Conservation (phyloP, 64 coral and sea anemone species). For the Porites lutea region DNA sequence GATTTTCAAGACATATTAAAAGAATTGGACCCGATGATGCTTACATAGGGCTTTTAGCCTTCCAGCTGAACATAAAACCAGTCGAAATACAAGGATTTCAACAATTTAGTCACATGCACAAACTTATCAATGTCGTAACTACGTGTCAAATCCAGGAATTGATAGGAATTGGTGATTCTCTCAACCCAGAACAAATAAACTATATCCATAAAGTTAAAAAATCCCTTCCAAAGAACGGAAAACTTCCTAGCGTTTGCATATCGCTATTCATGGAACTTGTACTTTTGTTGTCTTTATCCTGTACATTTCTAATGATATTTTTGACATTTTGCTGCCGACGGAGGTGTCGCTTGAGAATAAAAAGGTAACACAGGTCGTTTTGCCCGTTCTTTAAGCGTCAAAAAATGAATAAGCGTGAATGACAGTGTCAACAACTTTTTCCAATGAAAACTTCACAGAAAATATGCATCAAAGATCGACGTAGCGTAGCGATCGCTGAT, state of each 20-base stretch:
- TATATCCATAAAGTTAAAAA: constrained; percentile 50
- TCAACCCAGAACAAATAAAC: constrained; percentile 70
- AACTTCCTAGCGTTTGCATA: neutral
- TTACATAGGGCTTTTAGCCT: constrained; percentile 78
- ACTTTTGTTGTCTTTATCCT: neutral
- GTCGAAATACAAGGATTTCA: constrained; percentile 58
- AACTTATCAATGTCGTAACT: constrained; percentile 62
- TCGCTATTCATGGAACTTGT: neutral
- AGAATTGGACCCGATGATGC: constrained; percentile 92
- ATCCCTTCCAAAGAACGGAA: neutral
- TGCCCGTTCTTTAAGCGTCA: too few relatives aligned
- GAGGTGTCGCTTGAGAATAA: neutral
- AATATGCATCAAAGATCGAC: too few relatives aligned
- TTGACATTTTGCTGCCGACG: neutral
- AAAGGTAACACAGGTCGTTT: too few relatives aligned
- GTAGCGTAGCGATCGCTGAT: too few relatives aligned
- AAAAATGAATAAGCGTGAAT: too few relatives aligned
- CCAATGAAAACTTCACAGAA: too few relatives aligned
- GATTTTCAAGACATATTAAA: constrained; percentile 51
- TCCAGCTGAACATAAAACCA: constrained; percentile 70
- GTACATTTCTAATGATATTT: neutral
- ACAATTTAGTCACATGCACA: constrained; percentile 27
- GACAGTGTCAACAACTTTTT: too few relatives aligned
- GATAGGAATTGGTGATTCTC: constrained; percentile 82
- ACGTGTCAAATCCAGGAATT: constrained; percentile 72